Conservation (phyloP, 2,888 invertebrate species). For the Agonopterix arenella region DNA sequence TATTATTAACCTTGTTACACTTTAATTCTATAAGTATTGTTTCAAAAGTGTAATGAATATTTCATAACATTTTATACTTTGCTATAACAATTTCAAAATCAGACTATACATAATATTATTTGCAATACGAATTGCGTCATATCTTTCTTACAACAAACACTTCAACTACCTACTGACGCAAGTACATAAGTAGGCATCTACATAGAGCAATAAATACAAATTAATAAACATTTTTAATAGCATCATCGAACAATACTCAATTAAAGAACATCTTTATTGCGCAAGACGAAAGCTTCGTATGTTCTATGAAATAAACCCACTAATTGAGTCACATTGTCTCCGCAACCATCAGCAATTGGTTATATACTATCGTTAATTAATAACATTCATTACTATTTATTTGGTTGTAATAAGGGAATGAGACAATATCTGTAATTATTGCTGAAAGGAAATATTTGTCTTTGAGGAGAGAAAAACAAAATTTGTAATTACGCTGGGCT, state of each 20-base stretch:
- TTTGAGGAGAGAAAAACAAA: slow-evolving; percentile 1
- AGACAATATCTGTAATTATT: slow-evolving; percentile 22
- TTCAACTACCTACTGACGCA: background rate
- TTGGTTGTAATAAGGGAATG: slow-evolving; percentile 9
- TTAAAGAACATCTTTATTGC: slow-evolving; percentile 18
- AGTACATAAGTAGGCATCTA: background rate
- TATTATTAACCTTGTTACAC: no score
- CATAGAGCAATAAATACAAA: background rate
- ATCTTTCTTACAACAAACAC: slow-evolving; percentile 1
- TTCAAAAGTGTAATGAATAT: no score
- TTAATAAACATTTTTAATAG: background rate
- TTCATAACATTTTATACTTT: no score
- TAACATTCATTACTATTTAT: slow-evolving; percentile 3
- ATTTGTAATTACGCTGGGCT: slow-evolving; percentile 6
- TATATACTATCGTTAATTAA: background rate
- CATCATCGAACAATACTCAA: slow-evolving; percentile 23
- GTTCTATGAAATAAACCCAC: slow-evolving; percentile 8
- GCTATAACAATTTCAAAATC: no score
- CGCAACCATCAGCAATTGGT: background rate
- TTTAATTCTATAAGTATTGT: no score
- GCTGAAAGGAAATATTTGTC: slow-evolving; percentile 8
- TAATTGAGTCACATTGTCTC: slow-evolving; percentile 25
- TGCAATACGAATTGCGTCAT: no score
- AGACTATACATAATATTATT: no score
- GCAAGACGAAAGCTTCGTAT: slow-evolving; percentile 16